Conservation (phyloP, 2,113 vertebrate genomes). For the Mustela nigripes region DNA sequence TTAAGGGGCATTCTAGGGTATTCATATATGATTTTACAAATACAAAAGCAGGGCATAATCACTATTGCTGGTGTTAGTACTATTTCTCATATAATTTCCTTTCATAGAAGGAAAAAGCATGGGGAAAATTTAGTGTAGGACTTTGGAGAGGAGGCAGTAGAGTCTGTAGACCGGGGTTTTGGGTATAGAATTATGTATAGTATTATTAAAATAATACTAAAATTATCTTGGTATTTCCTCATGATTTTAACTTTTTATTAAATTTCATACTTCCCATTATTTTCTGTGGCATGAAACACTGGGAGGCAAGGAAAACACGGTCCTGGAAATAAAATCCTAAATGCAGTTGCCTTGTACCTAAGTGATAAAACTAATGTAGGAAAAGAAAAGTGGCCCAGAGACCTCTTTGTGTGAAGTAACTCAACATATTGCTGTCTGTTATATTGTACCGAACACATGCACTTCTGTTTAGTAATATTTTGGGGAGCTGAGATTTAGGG, state of each 20-base stretch:
- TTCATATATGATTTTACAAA: background rate
- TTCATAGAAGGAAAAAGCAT: background rate
- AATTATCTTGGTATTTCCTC: conserved; percentile 25
- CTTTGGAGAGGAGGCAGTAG: background rate
- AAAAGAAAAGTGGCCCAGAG: conserved; percentile 77
- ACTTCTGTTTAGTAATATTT: conserved; percentile 86
- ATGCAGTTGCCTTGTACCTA: conserved; percentile 55
- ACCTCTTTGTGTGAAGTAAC: conserved; percentile 76
- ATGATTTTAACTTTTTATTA: background rate
- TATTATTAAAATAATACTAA: no score
- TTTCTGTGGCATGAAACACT: conserved; percentile 3
- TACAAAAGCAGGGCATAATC: background rate
- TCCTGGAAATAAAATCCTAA: background rate
- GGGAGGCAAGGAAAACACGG: background rate
- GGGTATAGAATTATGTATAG: background rate
- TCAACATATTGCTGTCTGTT: conserved; percentile 83
- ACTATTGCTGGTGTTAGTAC: conserved; percentile 37
- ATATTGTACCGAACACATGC: conserved; percentile 83
- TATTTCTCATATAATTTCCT: conserved; percentile 4
- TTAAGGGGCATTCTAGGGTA: background rate
- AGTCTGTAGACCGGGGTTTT: background rate
- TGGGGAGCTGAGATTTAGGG: conserved; percentile 81
- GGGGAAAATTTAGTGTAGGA: background rate
- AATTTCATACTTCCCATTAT: background rate
- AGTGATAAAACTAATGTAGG: conserved; percentile 14